Evolutionary conservation across 1,140 invertebrate species (phyloP).

Genomic region (Pseudomyrmex flavicornis): DNA sequence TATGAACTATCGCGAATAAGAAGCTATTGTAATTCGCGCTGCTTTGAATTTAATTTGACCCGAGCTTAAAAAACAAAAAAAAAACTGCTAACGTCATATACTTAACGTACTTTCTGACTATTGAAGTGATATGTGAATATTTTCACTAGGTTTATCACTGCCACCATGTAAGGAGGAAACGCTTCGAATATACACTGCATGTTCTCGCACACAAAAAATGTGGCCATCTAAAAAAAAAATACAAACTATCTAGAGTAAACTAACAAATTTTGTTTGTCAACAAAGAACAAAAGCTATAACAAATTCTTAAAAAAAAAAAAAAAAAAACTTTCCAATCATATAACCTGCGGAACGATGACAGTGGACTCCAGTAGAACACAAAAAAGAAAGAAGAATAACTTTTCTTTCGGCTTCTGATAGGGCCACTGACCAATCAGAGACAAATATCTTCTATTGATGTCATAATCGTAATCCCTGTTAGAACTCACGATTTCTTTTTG

Average conservation of each 20-base stretch:
- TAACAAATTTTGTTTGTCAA: no score
- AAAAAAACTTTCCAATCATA: no score
- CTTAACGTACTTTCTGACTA: neutral
- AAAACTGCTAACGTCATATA: neutral
- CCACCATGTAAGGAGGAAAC: neutral
- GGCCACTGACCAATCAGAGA: conserved; percentile 31
- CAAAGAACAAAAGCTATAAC: no score
- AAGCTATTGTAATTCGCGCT: no score
- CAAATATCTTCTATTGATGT: neutral
- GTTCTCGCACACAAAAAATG: neutral
- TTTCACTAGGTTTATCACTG: neutral
- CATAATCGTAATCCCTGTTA: neutral
- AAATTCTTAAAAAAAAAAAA: no score
- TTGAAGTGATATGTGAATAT: neutral
- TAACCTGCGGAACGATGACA: conserved; percentile 17
- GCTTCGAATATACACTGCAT: neutral
- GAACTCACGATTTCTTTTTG: neutral
- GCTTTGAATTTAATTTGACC: no score
- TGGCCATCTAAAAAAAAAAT: conserved; percentile 21
- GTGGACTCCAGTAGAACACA: neutral
- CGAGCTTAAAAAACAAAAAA: no score
- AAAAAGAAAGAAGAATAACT: neutral
- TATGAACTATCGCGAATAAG: no score
- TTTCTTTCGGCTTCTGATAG: conserved; percentile 42
- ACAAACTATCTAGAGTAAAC: no score